Conservation (phyloP, 2,113 vertebrate genomes). For the Lepidothrix coronata region DNA sequence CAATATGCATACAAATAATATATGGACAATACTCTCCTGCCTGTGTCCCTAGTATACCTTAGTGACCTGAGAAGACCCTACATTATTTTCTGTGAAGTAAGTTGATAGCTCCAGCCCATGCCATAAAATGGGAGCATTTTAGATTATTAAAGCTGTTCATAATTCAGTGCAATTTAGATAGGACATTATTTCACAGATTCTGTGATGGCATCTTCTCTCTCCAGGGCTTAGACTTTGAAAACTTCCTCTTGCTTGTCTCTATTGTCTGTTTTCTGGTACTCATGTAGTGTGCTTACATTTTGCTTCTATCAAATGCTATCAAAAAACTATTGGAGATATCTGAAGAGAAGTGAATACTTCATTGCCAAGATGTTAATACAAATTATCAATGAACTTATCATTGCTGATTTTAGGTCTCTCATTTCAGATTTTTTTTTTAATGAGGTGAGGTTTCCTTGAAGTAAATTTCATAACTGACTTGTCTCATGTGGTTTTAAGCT, state of each 20-base stretch:
- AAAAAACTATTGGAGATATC: not conserved
- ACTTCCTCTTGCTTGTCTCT: not conserved
- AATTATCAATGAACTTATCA: not conserved
- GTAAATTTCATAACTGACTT: not conserved
- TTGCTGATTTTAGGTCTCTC: not conserved
- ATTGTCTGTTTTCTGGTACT: not conserved
- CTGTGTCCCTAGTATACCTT: not conserved
- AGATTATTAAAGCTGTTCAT: not conserved
- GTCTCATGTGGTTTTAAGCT: not conserved
- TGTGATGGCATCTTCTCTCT: not conserved
- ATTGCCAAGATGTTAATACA: not conserved
- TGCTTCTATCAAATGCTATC: not conserved
- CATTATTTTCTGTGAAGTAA: not conserved
- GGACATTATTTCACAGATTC: not conserved
- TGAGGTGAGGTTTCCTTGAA: not conserved
- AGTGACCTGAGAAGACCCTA: not conserved
- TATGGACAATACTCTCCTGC: not conserved
- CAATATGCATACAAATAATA: fast-evolving
- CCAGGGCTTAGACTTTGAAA: not conserved
- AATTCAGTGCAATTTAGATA: not conserved
- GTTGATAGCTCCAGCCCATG: not conserved
- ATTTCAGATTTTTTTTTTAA: not conserved
- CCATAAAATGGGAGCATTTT: not conserved
- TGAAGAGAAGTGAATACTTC: not conserved
- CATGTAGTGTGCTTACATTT: not conserved